A percentile compares a stretch with the other conserved stretches of the same genome.
Conservation (phyloP, 2,888 invertebrate genomes). For the Pterobdella sp. region DNA sequence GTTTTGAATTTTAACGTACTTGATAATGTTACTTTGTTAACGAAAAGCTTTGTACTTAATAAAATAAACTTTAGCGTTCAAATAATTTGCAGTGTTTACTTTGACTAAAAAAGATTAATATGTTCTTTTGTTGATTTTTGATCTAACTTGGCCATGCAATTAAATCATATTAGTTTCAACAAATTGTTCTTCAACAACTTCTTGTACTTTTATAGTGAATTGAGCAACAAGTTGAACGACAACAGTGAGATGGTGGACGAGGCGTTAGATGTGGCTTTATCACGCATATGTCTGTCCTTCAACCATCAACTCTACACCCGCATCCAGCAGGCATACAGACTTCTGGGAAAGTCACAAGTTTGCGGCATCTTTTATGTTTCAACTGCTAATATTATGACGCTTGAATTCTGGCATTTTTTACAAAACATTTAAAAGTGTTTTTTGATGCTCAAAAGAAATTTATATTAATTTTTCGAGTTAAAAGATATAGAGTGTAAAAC, state of each 20-base stretch:
- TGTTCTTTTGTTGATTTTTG: not conserved
- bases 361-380: no score
- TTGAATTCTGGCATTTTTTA: no score
- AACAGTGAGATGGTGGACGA: constrained; percentile 83
- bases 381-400: no score
- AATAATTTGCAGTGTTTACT: no score
- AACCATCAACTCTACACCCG: constrained; percentile 71
- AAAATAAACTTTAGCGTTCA: no score
- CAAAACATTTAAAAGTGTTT: not conserved
- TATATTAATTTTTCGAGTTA: not conserved
- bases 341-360: constrained; percentile 76
- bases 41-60: no score
- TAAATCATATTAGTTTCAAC: no score
- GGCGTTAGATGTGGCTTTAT: constrained; percentile 75
- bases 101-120: no score
- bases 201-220: constrained; percentile 59
- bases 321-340: constrained; percentile 74
- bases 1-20: no score
- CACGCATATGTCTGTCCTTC: constrained; percentile 66
- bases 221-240: constrained; percentile 78
- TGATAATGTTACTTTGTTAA: no score
- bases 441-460: not conserved
- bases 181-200: no score
- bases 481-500: not conserved
- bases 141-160: not conserved